Evolutionary conservation across 2,113 vertebrate genomes (phyloP).

Genomic region (Pollachius pollachius): DNA sequence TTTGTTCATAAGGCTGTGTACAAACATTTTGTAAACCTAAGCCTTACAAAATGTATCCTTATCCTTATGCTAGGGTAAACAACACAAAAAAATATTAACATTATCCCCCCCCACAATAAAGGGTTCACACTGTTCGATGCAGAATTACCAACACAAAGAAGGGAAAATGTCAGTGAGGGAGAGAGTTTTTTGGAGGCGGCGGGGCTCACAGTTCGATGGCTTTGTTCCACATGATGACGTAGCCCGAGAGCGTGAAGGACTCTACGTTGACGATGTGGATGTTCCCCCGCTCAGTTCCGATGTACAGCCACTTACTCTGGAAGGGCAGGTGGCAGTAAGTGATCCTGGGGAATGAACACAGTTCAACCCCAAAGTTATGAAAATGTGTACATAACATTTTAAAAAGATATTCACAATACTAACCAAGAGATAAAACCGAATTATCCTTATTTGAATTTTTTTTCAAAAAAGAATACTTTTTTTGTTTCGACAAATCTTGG

Average conservation of each 20-base stretch:
- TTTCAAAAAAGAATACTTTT: too few species aligned
- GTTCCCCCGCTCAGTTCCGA: constrained; percentile 95
- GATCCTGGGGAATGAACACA: constrained; percentile 76
- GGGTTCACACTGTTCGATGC: too few species aligned
- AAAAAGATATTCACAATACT: background rate
- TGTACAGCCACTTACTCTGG: constrained; percentile 99
- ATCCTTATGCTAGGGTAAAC: too few species aligned
- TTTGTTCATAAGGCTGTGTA: too few species aligned
- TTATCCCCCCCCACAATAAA: too few species aligned
- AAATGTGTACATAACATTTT: background rate
- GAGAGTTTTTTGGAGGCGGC: constrained; percentile 11
- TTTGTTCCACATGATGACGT: constrained; percentile 99
- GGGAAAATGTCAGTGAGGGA: background rate
- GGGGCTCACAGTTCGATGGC: constrained; percentile 98
- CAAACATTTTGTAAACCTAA: too few species aligned
- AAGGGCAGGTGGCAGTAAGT: constrained; percentile 99
- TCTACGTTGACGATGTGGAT: constrained; percentile 99
- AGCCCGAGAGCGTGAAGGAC: constrained; percentile 99
- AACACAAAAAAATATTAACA: too few species aligned
- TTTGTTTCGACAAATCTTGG: too few species aligned
- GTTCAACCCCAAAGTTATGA: background rate
- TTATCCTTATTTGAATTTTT: too few species aligned
- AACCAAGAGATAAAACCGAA: too few species aligned
- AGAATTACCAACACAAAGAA: too few species aligned
- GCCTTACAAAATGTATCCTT: too few species aligned